Evolutionary conservation across 92 coral and sea anemone species (phyloP).

Genomic region (Phenganax marumi): DNA sequence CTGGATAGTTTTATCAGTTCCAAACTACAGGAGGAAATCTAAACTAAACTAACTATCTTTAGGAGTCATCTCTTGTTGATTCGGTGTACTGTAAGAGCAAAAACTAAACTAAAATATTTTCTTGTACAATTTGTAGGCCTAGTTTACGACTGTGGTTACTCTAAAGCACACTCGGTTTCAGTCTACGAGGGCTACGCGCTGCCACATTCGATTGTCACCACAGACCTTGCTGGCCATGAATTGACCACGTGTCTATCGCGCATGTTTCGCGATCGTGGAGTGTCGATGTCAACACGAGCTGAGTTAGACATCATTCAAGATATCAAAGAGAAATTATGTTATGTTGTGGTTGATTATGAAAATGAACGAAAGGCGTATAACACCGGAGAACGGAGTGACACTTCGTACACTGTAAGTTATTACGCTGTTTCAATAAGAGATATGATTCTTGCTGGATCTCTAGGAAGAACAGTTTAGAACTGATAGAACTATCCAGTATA

Average conservation of each 20-base stretch:
- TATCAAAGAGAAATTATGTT: conserved; percentile 85
- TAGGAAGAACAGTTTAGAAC: too few relatives aligned
- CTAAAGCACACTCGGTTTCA: conserved; percentile 89
- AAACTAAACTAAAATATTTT: neutral
- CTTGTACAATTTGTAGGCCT: conserved; percentile 58
- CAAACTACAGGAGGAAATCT: too few relatives aligned
- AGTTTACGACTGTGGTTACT: conserved; percentile 94
- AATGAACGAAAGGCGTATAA: conserved; percentile 75
- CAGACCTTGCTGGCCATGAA: conserved; percentile 88
- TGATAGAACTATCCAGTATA: too few relatives aligned
- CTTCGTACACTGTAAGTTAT: conserved; percentile 67
- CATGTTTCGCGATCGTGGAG: conserved; percentile 79
- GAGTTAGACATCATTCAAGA: conserved; percentile 88
- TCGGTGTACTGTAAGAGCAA: neutral
- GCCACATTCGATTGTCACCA: conserved; percentile 90
- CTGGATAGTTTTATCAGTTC: too few relatives aligned
- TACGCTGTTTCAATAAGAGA: too few relatives aligned
- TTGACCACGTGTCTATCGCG: conserved; percentile 73
- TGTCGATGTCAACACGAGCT: conserved; percentile 81
- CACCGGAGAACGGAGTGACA: conserved; percentile 71
- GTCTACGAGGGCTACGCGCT: conserved; percentile 98
- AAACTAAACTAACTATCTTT: too few relatives aligned
- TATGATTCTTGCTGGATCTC: too few relatives aligned
- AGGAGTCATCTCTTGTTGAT: neutral
- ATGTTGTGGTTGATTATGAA: conserved; percentile 80